Percentiles rank a stretch among this genome's conserved stretches.
phyloP scores from a whole-genome alignment of 2,797 vertebrate genomes.

The Muscicapa comitata region DNA sequence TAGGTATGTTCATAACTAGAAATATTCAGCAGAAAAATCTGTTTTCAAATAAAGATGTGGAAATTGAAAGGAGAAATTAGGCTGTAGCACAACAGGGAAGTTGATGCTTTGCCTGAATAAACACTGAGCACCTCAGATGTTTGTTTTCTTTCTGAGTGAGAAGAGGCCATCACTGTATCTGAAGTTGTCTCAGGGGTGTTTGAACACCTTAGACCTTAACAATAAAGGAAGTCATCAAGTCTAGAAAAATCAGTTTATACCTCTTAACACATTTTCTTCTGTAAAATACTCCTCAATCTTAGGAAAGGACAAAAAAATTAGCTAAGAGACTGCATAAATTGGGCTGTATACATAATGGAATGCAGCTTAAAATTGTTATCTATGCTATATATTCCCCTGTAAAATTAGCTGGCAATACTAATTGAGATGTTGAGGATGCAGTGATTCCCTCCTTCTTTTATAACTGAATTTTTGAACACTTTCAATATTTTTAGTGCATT shows the following conservation, averaged over 20 bases:
- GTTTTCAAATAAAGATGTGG: not conserved
- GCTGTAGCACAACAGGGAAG: not conserved
- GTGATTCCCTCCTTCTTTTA: not conserved
- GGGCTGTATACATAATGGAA: not conserved
- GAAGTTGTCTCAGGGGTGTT: not conserved
- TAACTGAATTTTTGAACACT: not conserved
- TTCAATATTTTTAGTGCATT: not conserved
- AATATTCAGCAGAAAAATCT: not conserved
- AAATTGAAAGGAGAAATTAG: not conserved
- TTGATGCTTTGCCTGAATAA: not conserved
- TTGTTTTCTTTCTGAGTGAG: not conserved
- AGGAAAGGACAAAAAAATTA: not conserved
- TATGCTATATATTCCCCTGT: rapidly evolving
- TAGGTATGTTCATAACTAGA: not conserved
- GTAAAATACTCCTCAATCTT: not conserved
- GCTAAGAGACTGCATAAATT: not conserved
- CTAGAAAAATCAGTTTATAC: not conserved
- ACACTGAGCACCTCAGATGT: not conserved
- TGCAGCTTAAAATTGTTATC: not conserved
- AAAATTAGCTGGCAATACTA: not conserved
- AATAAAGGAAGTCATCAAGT: not conserved
- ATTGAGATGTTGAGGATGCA: not conserved
- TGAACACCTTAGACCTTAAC: not conserved
- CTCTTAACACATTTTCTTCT: not conserved
- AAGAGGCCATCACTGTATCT: not conserved